phyloP scores from a whole-genome alignment of 2,113 vertebrate species.

The Muntiacus muntjak region DNA sequence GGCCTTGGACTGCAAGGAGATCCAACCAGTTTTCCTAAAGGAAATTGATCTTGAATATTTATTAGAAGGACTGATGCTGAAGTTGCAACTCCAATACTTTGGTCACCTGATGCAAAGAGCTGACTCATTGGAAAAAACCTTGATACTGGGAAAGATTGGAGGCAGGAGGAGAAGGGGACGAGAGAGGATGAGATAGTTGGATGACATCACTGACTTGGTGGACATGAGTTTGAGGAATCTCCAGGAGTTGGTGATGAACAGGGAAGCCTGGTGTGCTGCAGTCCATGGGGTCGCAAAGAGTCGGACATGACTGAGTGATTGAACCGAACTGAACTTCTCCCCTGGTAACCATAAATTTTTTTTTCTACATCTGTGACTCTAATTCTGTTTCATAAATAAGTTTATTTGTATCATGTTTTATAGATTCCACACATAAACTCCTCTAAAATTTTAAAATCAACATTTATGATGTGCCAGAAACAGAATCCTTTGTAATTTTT shows the following conservation, averaged over 20 bases:
- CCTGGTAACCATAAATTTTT: not conserved
- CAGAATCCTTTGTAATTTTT: not conserved
- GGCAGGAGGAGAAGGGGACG: not conserved
- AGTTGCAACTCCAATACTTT: not conserved
- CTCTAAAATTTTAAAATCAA: not conserved
- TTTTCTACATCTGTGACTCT: not conserved
- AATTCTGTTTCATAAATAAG: not conserved
- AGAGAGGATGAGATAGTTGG: not conserved
- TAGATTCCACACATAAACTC: not conserved
- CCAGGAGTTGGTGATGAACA: no score
- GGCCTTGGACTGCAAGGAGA: not conserved
- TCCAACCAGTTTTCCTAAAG: not conserved
- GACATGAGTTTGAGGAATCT: no score
- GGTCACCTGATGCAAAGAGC: not conserved
- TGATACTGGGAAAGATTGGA: not conserved
- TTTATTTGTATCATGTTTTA: not conserved
- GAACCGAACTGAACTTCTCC: not conserved
- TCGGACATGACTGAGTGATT: not conserved
- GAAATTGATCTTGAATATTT: accelerated
- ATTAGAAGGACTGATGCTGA: not conserved
- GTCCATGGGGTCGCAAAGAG: no score
- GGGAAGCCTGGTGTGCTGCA: no score
- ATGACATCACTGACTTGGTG: not conserved
- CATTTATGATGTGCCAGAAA: not conserved
- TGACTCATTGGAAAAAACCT: not conserved